Evolutionary conservation across 2,797 vertebrate genomes (phyloP), one percentile per base, ranked within the genome.

Genomic region (Sphaeramia orbicularis): DNA sequence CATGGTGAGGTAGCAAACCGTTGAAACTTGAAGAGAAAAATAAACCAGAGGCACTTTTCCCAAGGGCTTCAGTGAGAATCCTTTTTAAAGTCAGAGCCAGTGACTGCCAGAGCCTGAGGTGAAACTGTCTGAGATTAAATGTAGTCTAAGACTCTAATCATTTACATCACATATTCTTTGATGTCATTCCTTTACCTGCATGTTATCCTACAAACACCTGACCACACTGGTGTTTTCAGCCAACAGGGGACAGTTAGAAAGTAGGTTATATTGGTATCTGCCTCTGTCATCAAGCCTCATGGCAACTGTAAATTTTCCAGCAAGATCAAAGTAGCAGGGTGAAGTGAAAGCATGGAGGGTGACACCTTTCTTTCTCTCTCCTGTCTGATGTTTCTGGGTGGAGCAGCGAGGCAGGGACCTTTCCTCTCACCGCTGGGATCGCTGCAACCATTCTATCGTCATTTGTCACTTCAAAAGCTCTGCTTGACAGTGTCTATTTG

Each of bases 381-480:
- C 35, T 50, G 47, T 71, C 35, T 71, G 53, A 50, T 68, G 64
- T 63, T 51, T 35, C 37, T n/a, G 38, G 58, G 57, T 27, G 18
- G 32, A 56, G 51, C 40, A 16, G 51, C 11, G 18, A 50, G 40
- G 62, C 19, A 44, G 49, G 35, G 50, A 68, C 57, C 56, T 63
- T 40, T 40, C 36, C 32, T 24, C 19, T 52, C 45, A 43, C 52
- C 24, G 35, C 38, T 42, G 52, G 40, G 54, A 52, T 48, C 42
- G 37, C 37, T 53, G 47, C 30, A 16, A 42, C 37, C 13, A 12
- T 24, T 21, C 43, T 27, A 38, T 58, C 18, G 18, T 74, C 68
- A 64, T 73, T 60, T 58, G 67, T 70, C 71, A 69, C 55, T 67
- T 74, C 47, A 57, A 54, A 68, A 47, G 57, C 44, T 36, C 27